Evolutionary conservation across 2,797 vertebrate genomes (phyloP), one percentile per base, ranked within the genome.

Genomic region (Pipistrellus pygmaeus): DNA sequence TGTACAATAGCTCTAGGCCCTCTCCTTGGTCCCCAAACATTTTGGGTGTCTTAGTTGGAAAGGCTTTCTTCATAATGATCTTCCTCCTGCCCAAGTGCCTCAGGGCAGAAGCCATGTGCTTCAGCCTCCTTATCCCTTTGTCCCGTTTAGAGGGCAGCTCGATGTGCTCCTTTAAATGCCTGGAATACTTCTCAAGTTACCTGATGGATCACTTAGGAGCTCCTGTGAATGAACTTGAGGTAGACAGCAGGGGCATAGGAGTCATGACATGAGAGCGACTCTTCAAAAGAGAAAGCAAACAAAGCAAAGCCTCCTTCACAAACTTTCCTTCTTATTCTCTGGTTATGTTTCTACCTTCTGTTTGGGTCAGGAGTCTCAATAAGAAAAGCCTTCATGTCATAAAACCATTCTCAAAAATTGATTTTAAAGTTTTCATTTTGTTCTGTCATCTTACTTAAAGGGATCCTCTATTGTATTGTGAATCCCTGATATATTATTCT

Each of bases 401-500:
- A n/a, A 85, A 55, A 71, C 8, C 10, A 48, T 80, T 89, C 23
- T 44, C 30, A 27, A 90, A 83, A 23, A 66, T 60, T 75, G 66
- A 84, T 25, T 69, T 71, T 77, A 32, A 84, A 48, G 27, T 71
- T 75, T 81, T 55, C 13, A 38, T 20, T 96, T 86, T 68, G 3
- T 20, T 62, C 10, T 48, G 10, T 53, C 38, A 35, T 73, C 27
- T 83, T 64, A 69, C 23, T 60, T 73, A 14, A 10, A 30, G 46
- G 21, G 1, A 76, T n/a, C 13, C 13, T 72, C 23, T 64, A 11
- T 18, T 51, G 4, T 44, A 44, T 81, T 35, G 55, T n/a, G 21
- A 68, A 8, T 25, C 23, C 20, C 55, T 68, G 27, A 15, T 44
- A 48, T 20, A 53, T 18, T 53, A 35, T 75, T 68, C 11, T 69